These are phyloP conservation scores for Tadarida brasiliensis DNA, from an alignment of 2,797 vertebrate species.

Conservation along the genomic window DNA sequence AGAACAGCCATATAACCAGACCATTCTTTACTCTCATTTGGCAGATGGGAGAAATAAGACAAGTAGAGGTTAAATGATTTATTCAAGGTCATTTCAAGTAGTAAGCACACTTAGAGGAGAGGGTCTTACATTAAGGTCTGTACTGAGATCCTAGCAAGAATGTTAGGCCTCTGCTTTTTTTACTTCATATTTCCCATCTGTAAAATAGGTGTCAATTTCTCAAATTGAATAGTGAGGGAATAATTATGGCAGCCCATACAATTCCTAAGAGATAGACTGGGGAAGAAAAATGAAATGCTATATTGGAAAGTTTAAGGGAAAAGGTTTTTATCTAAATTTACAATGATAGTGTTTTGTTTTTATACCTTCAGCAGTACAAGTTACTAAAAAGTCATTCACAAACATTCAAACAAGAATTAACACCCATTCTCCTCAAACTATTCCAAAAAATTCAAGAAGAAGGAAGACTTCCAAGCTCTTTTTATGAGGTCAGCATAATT, in stretches of 20 bases:
- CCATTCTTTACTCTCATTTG: neutral
- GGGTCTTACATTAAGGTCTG: neutral
- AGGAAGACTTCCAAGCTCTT: too few species aligned
- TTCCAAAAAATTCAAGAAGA: too few species aligned
- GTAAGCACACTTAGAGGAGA: neutral
- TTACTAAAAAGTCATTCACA: slow-evolving; percentile 13
- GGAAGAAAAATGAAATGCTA: neutral
- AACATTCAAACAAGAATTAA: too few species aligned
- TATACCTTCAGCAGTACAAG: neutral
- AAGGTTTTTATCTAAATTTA: slow-evolving; percentile 18
- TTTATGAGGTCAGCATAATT: too few species aligned
- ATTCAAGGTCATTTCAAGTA: neutral
- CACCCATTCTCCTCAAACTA: too few species aligned
- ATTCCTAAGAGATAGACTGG: neutral
- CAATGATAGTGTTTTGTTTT: neutral
- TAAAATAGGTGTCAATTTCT: slow-evolving; percentile 49
- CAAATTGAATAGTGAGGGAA: neutral
- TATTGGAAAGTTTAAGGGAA: slow-evolving; percentile 5
- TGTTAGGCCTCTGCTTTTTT: neutral
- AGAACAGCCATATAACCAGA: neutral
- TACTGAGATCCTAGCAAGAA: neutral
- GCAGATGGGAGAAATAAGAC: slow-evolving; percentile 17
- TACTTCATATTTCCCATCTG: slow-evolving; percentile 10
- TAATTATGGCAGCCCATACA: neutral
- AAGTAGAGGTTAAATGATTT: neutral